Percentiles rank a stretch among this genome's conserved stretches.
Conservation (phyloP, 2,113 vertebrate species). For the Nerophis lumbriciformis region DNA sequence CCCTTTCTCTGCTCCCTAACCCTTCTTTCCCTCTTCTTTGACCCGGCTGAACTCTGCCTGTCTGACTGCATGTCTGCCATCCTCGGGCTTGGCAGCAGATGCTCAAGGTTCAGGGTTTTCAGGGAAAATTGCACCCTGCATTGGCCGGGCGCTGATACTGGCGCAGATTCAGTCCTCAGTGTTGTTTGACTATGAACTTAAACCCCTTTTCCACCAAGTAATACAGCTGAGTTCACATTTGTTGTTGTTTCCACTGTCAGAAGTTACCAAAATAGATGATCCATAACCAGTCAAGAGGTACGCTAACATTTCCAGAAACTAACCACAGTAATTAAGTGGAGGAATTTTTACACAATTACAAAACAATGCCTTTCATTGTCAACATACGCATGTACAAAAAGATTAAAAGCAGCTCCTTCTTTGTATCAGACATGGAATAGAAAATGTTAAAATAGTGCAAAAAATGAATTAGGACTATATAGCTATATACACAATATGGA, state of each 20-base stretch:
- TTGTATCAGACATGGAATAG: no score
- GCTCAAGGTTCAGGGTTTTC: constrained; percentile 45
- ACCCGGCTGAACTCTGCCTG: constrained; percentile 46
- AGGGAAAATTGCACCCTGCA: constrained; percentile 60
- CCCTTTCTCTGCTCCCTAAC: constrained; percentile 27
- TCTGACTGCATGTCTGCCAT: constrained; percentile 66
- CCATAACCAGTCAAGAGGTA: no score
- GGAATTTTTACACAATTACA: no score
- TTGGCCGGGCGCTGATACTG: constrained; percentile 34
- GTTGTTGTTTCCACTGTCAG: neutral
- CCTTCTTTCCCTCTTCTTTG: constrained; percentile 8
- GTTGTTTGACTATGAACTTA: constrained; percentile 32
- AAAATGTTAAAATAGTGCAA: no score
- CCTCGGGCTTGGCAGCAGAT: constrained; percentile 54
- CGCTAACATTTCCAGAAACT: no score
- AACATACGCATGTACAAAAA: no score
- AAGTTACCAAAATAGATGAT: neutral
- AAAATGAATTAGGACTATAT: no score
- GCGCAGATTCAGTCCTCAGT: constrained; percentile 26
- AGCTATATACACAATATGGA: no score
- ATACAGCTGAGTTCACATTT: neutral
- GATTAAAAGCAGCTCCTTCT: no score
- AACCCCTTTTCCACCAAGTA: neutral
- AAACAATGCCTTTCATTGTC: no score
- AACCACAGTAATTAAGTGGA: no score